Percentiles rank a stretch among this genome's conserved stretches.
Evolutionary conservation across 2,113 vertebrate species (phyloP).

Genomic region (Talpa occidentalis): DNA sequence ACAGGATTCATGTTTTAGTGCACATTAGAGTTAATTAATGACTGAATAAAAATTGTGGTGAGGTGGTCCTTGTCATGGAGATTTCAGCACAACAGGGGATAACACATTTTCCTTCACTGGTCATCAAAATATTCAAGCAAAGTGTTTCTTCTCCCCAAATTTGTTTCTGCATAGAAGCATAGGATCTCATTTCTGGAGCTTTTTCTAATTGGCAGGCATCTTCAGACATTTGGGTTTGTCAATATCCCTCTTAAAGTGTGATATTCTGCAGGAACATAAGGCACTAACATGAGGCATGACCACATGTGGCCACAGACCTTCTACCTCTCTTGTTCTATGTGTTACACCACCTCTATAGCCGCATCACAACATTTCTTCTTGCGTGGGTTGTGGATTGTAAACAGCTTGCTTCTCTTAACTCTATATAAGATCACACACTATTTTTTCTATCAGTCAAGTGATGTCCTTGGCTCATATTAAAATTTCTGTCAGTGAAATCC

Average conservation of each 20-base stretch:
- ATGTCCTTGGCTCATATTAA: slow-evolving; percentile 33
- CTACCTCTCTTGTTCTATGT: neutral
- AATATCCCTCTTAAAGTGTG: neutral
- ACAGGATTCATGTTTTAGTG: neutral
- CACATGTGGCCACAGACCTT: rapidly evolving
- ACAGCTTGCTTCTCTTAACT: neutral
- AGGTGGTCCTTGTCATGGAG: neutral
- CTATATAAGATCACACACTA: neutral
- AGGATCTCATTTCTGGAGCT: neutral
- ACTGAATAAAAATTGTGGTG: neutral
- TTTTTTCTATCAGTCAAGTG: slow-evolving; percentile 21
- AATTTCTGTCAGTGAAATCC: slow-evolving; percentile 60
- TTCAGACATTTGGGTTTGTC: neutral
- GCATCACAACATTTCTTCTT: neutral
- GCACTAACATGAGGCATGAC: neutral
- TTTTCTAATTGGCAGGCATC: neutral
- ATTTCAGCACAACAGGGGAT: neutral
- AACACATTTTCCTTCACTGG: neutral
- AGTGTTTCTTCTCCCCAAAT: neutral
- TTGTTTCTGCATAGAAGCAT: neutral
- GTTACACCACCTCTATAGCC: neutral
- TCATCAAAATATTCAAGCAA: slow-evolving; percentile 29
- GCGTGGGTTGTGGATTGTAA: neutral
- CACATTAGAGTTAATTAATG: neutral
- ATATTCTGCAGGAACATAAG: neutral